phyloP scores from a whole-genome alignment of 2,797 vertebrate species.

The Gymnoscopelus microlampas region DNA sequence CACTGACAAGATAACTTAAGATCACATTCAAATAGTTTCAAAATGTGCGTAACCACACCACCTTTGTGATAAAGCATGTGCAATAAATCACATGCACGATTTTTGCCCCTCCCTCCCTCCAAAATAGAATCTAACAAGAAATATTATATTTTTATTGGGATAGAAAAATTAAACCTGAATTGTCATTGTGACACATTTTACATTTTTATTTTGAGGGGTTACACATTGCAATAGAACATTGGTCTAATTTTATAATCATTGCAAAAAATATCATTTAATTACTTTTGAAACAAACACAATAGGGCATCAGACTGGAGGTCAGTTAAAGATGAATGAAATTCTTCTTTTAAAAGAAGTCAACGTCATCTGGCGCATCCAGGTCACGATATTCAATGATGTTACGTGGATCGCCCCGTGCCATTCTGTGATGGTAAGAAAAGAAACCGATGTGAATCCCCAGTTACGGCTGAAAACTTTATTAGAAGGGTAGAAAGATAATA shows the following conservation, averaged over 20 bases:
- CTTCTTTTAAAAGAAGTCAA: conserved; percentile 89
- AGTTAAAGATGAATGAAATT: conserved; percentile 15
- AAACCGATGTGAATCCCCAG: not conserved
- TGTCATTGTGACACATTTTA: conserved; percentile 50
- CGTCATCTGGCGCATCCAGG: conserved; percentile 92
- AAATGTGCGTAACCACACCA: too few species aligned
- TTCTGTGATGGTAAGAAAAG: conserved; percentile 71
- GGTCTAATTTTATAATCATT: conserved; percentile 42
- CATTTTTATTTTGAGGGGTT: conserved; percentile 66
- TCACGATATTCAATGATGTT: conserved; percentile 93
- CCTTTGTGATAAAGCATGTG: too few species aligned
- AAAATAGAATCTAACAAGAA: too few species aligned
- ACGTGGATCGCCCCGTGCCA: conserved; percentile 92
- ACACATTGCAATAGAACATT: conserved; percentile 49
- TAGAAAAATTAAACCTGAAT: conserved; percentile 12
- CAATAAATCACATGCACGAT: too few species aligned
- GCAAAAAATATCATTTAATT: conserved; percentile 36
- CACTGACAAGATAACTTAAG: too few species aligned
- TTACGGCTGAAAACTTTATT: not conserved
- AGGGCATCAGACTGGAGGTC: conserved; percentile 27
- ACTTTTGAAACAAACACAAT: conserved; percentile 21
- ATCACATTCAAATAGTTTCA: too few species aligned
- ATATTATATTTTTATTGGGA: not conserved
- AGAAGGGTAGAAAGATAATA: not conserved
- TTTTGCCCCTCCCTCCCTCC: too few species aligned